Evolutionary conservation across 2,888 invertebrate genomes (phyloP).

Genomic region (Agrotis segetum): DNA sequence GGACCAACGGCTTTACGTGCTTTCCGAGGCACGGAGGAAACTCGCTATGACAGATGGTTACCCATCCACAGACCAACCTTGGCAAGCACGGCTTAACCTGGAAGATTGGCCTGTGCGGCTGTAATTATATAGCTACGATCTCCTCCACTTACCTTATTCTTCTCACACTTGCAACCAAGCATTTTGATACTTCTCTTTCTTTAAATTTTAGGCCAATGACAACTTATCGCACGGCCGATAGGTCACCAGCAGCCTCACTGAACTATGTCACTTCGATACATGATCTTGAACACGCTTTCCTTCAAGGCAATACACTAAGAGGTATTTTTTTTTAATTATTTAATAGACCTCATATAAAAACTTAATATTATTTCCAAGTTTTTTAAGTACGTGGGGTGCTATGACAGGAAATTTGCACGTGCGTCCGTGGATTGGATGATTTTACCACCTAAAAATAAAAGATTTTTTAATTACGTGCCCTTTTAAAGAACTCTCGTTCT

Average conservation of each 20-base stretch:
- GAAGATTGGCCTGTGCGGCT: no score
- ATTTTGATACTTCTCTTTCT: neutral
- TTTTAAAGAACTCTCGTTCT: neutral
- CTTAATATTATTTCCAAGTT: neutral
- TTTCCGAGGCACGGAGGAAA: no score
- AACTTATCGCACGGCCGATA: constrained; percentile 13
- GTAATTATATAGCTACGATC: no score
- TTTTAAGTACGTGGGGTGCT: neutral
- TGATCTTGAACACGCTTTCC: constrained; percentile 92
- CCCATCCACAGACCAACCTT: no score
- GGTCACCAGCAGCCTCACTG: constrained; percentile 37
- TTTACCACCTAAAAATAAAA: no score
- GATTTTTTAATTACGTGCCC: neutral
- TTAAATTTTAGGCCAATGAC: constrained; percentile 51
- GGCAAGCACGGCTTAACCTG: no score
- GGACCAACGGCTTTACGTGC: no score
- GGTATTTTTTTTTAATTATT: constrained; percentile 84
- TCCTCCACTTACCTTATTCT: no score
- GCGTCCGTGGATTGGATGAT: no score
- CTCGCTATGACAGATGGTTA: no score
- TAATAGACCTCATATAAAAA: no score
- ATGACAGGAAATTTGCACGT: no score
- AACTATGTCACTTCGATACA: constrained; percentile 53
- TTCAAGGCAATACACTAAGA: constrained; percentile 94
- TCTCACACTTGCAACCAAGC: neutral